phyloP scores from a whole-genome alignment of 2,888 invertebrate species.

The Acronicta aceris region DNA sequence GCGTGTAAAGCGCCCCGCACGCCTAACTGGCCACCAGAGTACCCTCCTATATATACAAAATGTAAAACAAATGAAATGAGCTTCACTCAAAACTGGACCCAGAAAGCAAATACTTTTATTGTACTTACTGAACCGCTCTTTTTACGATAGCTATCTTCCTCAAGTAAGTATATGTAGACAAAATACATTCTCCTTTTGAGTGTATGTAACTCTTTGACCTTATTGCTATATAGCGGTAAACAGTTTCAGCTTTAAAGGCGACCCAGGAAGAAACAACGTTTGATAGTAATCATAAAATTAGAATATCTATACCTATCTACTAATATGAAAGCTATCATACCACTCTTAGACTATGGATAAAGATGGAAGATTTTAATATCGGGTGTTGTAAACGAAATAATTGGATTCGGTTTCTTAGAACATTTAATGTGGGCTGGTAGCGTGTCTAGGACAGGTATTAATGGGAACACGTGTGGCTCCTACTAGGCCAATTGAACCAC shows the following conservation, averaged over 20 bases:
- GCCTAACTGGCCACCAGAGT: conserved; percentile 73
- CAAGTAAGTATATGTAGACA: conserved; percentile 31
- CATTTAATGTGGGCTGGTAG: conserved; percentile 34
- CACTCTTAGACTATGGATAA: conserved; percentile 15
- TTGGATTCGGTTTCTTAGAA: conserved; percentile 52
- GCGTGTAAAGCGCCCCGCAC: conserved; percentile 71
- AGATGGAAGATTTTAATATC: conserved; percentile 39
- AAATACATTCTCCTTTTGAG: conserved; percentile 33
- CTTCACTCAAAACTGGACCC: conserved; percentile 49
- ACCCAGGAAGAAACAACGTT: conserved; percentile 27
- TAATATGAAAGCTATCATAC: conserved; percentile 22
- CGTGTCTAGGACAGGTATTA: conserved; percentile 13
- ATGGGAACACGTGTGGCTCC: conserved; percentile 13
- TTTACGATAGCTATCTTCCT: conserved; percentile 13
- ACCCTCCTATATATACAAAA: conserved; percentile 64
- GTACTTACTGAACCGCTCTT: conserved; percentile 26
- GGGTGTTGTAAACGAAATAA: conserved; percentile 39
- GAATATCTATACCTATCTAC: no score
- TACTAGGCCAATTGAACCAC: conserved; percentile 15
- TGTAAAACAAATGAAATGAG: conserved; percentile 63
- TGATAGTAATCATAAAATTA: conserved; percentile 43
- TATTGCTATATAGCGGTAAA: conserved; percentile 39
- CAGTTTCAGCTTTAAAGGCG: conserved; percentile 37
- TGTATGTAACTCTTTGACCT: conserved; percentile 37
- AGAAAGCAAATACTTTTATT: conserved; percentile 47